Evolutionary conservation across 2,113 vertebrate species (phyloP), one percentile per base, ranked within the genome.

Genomic region (Camelus dromedarius): DNA sequence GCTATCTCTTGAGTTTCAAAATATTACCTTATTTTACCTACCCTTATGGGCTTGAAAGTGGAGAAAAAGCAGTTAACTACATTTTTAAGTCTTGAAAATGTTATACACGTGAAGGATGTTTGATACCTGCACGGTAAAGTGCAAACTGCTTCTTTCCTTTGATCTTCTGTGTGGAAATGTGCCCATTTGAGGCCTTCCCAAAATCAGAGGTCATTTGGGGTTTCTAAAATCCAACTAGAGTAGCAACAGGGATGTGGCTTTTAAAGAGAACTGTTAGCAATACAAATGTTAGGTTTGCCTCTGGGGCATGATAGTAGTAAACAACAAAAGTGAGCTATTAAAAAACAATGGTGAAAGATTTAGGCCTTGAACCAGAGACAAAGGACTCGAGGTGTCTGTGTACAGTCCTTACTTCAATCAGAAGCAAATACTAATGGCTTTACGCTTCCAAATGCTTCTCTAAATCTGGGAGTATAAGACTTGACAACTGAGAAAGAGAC

Each of bases 151-250:
- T 64, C 73, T 96, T 94, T 80, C 46, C 81, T 97, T 97, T 97
- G 94, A 97, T 98, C 95, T 95, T 75, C 32, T 86, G 28, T 66
- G 6, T 93, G 97, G 88, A 96, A 96, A 91, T 86, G 38, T 94
- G 96, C 73, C 93, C 86, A 50, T 32, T 46, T 91, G 85, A 56
- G 94, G 81, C 38, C 56, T 77, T 93, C 66, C 81, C 94, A 92
- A 92, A 94, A 50, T 93, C 90, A 96, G 64, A 95, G 64, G 80
- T 56, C 2, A 8, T 92, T 93, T 95, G 69, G 54, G 70, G 76
- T 79, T 94, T 75, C 84, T 95, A 92, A 94, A 96, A 89, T 89
- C 88, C 62, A 83, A 93, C 64, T 60, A 19, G 96, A 82, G 75
- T 62, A 35, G 93, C 52, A 76, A 91, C 24, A 87, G 58, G 64